Percentiles rank a stretch among this genome's conserved stretches.
phyloP scores from a whole-genome alignment of 1,140 invertebrate species.

The Aphaenogaster ashmeadi region DNA sequence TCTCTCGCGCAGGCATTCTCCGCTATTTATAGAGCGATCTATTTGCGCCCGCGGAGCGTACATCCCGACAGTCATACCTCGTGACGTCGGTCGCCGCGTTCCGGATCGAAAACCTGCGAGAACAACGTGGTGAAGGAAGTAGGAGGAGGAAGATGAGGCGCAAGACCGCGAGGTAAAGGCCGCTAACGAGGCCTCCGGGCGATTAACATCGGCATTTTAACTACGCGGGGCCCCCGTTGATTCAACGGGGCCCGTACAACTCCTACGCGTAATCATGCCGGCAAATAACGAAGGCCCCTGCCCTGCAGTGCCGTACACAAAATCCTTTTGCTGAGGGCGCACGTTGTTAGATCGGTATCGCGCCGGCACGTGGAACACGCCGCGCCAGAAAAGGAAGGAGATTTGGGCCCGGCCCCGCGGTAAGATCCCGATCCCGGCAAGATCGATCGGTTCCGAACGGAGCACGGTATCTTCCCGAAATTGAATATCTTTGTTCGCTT shows the following conservation, averaged over 20 bases:
- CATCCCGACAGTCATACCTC: constrained; percentile 42
- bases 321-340: constrained; percentile 10
- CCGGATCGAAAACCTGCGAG: constrained; percentile 25
- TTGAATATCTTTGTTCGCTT: constrained; percentile 56
- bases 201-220: constrained; percentile 80
- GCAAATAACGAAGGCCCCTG: constrained; percentile 63
- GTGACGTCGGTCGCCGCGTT: constrained; percentile 12
- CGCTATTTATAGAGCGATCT: constrained; percentile 58
- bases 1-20: constrained; percentile 22
- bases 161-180: constrained; percentile 73
- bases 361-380: constrained; percentile 5
- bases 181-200: constrained; percentile 75
- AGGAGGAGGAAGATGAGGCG: not conserved
- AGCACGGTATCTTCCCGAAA: constrained; percentile 24
- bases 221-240: constrained; percentile 72
- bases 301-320: constrained; percentile 31
- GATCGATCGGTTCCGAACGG: constrained; percentile 56
- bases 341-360: constrained; percentile 53
- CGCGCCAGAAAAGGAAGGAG: constrained; percentile 49
- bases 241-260: constrained; percentile 69
- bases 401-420: constrained; percentile 31
- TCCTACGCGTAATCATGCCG: constrained; percentile 74
- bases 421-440: constrained; percentile 3
- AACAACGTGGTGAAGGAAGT: not conserved
- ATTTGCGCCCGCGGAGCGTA: constrained; percentile 43